Evolutionary conservation across 1,140 invertebrate genomes (phyloP).

Genomic region (Pogonomyrmex barbatus): DNA sequence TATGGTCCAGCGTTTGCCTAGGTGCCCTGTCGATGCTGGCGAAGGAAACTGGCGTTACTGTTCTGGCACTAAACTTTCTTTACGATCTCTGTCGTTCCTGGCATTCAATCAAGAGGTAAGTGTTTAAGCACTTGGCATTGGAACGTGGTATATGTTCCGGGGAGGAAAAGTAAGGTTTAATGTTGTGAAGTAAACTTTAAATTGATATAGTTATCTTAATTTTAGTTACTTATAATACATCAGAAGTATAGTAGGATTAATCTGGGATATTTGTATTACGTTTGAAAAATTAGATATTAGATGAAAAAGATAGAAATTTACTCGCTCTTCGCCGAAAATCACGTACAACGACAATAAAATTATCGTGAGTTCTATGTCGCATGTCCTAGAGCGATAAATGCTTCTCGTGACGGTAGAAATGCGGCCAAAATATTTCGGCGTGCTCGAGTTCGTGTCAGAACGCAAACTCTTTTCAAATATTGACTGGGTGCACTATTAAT

Average conservation of each 20-base stretch:
- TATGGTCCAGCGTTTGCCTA: constrained; percentile 89
- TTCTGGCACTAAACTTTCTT: constrained; percentile 91
- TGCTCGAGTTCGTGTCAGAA: neutral
- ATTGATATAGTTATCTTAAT: constrained; percentile 34
- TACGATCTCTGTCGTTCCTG: constrained; percentile 91
- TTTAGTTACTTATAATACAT: constrained; percentile 12
- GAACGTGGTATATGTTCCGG: neutral
- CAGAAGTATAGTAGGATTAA: neutral
- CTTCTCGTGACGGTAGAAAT: constrained; percentile 16
- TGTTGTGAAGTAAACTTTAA: constrained; percentile 41
- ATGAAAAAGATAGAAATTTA: neutral
- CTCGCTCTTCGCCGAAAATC: neutral
- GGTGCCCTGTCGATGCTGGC: constrained; percentile 94
- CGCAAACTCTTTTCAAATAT: neutral
- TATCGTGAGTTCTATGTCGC: constrained; percentile 2
- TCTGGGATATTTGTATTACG: neutral
- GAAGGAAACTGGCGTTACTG: constrained; percentile 96
- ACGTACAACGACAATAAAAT: constrained; percentile 18
- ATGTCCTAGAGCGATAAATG: constrained; percentile 18
- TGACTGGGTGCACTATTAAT: neutral
- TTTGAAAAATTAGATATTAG: neutral
- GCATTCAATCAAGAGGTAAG: constrained; percentile 90
- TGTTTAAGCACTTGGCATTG: constrained; percentile 65
- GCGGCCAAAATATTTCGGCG: constrained; percentile 20
- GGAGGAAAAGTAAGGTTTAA: constrained; percentile 12